phyloP scores from a whole-genome alignment of 2,888 invertebrate genomes.

The Apamea monoglypha region DNA sequence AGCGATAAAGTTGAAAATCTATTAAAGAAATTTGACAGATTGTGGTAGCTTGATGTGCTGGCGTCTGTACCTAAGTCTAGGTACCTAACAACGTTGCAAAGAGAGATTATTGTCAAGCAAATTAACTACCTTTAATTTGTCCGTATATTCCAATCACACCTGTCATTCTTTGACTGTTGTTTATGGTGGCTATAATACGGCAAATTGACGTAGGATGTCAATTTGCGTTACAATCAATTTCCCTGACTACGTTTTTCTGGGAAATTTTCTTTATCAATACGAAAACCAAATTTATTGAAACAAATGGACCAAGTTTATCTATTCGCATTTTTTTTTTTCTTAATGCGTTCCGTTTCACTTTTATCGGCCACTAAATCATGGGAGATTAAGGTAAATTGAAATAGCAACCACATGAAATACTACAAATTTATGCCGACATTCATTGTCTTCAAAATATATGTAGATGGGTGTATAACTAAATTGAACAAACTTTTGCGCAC shows the following conservation, averaged over 20 bases:
- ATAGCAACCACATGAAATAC: conserved; percentile 42
- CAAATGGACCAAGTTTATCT: neutral
- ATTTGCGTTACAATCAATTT: neutral
- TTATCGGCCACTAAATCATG: conserved; percentile 23
- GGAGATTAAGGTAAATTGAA: conserved; percentile 38
- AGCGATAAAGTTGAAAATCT: too few species aligned
- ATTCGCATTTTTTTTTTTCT: neutral
- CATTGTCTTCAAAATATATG: conserved; percentile 57
- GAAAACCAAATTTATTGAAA: neutral
- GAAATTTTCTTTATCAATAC: neutral
- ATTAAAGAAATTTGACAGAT: too few species aligned
- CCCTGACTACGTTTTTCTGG: neutral
- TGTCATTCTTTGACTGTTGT: neutral
- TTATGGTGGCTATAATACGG: neutral
- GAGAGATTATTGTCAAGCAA: neutral
- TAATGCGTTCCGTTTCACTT: conserved; percentile 12
- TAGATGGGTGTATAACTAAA: conserved; percentile 58
- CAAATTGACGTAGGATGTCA: neutral
- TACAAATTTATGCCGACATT: conserved; percentile 50
- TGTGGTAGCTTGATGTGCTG: too few species aligned
- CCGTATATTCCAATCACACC: neutral
- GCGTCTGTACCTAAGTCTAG: too few species aligned
- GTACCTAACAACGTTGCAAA: neutral
- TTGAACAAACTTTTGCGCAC: conserved; percentile 62
- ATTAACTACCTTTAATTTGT: neutral